These are phyloP conservation scores for Trissolcus basalis DNA, from an alignment of 1,140 invertebrate species.

Conservation along the genomic window DNA sequence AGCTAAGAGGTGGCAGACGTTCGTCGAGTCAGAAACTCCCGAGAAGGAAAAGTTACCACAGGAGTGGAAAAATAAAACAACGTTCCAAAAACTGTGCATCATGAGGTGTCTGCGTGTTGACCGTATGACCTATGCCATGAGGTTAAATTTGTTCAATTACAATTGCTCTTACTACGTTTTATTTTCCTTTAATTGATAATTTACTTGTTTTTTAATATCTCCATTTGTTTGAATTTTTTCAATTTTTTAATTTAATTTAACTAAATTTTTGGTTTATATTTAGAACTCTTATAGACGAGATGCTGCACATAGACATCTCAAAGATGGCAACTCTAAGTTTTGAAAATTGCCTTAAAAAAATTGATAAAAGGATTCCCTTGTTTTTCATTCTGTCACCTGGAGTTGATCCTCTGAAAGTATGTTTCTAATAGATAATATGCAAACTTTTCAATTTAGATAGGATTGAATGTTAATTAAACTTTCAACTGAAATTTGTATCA, in stretches of 20 bases:
- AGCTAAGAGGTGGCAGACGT: constrained; percentile 93
- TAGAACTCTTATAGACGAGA: constrained; percentile 88
- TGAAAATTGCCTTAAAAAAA: constrained; percentile 71
- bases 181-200: no score
- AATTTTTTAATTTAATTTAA: no score
- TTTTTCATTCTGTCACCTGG: constrained; percentile 97
- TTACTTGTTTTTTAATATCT: no score
- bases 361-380: constrained; percentile 82
- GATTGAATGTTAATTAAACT: constrained; percentile 5
- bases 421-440: constrained; percentile 8
- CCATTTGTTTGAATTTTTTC: no score
- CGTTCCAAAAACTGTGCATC: constrained; percentile 93
- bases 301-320: constrained; percentile 61
- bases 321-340: constrained; percentile 77
- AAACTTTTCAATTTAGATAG: not conserved
- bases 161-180: no score
- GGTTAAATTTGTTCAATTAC: constrained; percentile 52
- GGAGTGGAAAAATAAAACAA: constrained; percentile 96
- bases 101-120: constrained; percentile 92
- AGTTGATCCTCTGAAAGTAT: constrained; percentile 91
- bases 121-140: constrained; percentile 87
- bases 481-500: constrained; percentile 3
- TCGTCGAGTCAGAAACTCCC: constrained; percentile 92
- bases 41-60: constrained; percentile 96
- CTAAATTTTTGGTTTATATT: not conserved